Conservation (phyloP, 35 echinoderm and acorn worm species). For the Ophiothrix spiculata region DNA sequence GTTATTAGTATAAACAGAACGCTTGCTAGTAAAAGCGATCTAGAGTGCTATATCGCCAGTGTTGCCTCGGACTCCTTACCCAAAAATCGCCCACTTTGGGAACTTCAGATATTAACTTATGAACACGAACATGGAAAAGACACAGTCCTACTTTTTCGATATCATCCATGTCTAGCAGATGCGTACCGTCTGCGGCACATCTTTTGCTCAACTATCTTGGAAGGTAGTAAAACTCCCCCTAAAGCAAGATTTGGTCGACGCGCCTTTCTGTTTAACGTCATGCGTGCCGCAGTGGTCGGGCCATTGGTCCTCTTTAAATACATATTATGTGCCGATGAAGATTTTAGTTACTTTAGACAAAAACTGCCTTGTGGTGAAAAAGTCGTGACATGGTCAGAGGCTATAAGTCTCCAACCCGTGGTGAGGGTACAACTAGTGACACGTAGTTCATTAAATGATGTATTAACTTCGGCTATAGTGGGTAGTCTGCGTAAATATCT, state of each 20-base stretch:
- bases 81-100: constrained; percentile 30
- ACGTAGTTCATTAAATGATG: constrained; percentile 45
- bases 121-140: constrained; percentile 15
- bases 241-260: constrained; percentile 33
- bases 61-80: neutral
- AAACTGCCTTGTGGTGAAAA: constrained; percentile 26
- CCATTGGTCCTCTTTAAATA: constrained; percentile 38
- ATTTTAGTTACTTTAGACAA: constrained; percentile 13
- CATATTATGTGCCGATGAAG: constrained; percentile 21
- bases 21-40: constrained; percentile 16
- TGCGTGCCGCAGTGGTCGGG: constrained; percentile 39
- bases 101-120: constrained; percentile 19
- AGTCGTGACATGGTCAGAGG: constrained; percentile 43
- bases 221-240: neutral
- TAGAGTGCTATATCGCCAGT: constrained; percentile 21
- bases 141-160: constrained; percentile 41
- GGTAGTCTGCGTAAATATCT: constrained; percentile 48
- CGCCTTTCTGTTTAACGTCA: constrained; percentile 40
- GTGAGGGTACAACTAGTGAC: constrained; percentile 43
- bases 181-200: neutral
- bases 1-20: constrained; percentile 19
- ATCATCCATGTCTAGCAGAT: constrained; percentile 42
- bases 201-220: neutral
- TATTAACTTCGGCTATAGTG: constrained; percentile 26
- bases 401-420: constrained; percentile 32